Evolutionary conservation across 2,888 invertebrate species (phyloP), one percentile per base, ranked within the genome.

Genomic region (Hydraecia micacea): DNA sequence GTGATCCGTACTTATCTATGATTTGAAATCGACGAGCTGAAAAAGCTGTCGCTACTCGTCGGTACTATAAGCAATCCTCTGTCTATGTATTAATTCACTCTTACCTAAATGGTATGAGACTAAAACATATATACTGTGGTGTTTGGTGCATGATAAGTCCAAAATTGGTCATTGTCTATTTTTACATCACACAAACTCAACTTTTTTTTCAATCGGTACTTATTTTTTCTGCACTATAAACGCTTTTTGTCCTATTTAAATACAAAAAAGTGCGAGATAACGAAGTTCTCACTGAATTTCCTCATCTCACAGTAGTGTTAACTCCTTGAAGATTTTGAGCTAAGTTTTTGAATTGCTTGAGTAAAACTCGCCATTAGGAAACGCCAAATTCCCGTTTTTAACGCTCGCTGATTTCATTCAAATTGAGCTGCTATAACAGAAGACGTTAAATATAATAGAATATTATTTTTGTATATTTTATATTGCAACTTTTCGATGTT

Each of bases 321-420:
- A 82, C 65, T 70, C 28, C 15, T 25, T 52, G 82, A 25, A 80
- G 0, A 58, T 65, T 60, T 46, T 15, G 15, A 70, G 70, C 28
- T 36, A 70, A 82, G 83, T 66, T 80, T 73, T 76, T 70, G 77
- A 82, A 70, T 70, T 36, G 60, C 77, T 82, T n/a, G 55, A 75
- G 63, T 81, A 42, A 69, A 80, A 81, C 39, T 69, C 82, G 39
- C 46, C 68, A 69, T 81, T 80, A 81, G 63, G 63, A 58, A 75
- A 81, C 55, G 55, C 58, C 58, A 58, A 81, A 81, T 75, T 81
- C 49, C 39, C 39, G 46, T 6, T 28, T 76, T 66, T 82, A 46
- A 55, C 28, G 60, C 49, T 80, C 60, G 13, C 49, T 55, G 65
- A n/a, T 68, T 82, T 32, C 7, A 69, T 80, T 80, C n/a, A 81